Conservation (phyloP, 2,888 invertebrate species). For the Drosophila bunnanda region DNA sequence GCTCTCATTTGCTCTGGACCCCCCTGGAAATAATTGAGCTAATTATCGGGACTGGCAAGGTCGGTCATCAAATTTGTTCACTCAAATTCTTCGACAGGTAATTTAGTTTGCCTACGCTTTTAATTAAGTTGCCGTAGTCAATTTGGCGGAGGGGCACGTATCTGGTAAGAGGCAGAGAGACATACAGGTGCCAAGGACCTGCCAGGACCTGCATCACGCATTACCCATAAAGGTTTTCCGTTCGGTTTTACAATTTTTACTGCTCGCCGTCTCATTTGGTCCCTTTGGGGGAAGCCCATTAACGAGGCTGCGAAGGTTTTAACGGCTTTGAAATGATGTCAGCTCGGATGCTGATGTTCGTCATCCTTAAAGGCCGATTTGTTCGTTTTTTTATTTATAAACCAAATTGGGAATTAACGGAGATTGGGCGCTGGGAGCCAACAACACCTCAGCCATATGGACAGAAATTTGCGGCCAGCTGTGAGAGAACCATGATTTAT, state of each 20-base stretch:
- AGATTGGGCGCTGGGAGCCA: slow-evolving; percentile 39
- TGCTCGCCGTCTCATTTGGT: slow-evolving; percentile 28
- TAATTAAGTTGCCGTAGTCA: slow-evolving; percentile 45
- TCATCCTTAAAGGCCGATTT: slow-evolving; percentile 46
- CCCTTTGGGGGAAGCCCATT: slow-evolving; percentile 35
- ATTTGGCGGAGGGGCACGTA: slow-evolving; percentile 30
- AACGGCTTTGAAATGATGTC: slow-evolving; percentile 52
- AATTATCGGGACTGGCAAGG: slow-evolving; percentile 42
- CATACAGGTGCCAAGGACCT: slow-evolving; percentile 30
- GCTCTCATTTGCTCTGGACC: slow-evolving; percentile 6
- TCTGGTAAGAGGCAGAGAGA: slow-evolving; percentile 4
- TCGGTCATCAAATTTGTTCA: slow-evolving; percentile 45
- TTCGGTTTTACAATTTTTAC: slow-evolving; percentile 51
- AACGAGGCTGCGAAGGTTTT: slow-evolving; percentile 34
- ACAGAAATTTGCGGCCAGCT: slow-evolving; percentile 32
- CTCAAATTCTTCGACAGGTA: slow-evolving; percentile 51
- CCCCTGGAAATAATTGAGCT: slow-evolving; percentile 29
- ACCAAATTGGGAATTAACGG: slow-evolving; percentile 54
- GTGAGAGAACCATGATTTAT: slow-evolving; percentile 39
- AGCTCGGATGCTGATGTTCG: slow-evolving; percentile 47
- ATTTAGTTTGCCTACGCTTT: slow-evolving; percentile 48
- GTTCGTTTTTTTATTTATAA: slow-evolving; percentile 50
- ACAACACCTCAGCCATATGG: slow-evolving; percentile 51
- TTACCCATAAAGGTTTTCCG: slow-evolving; percentile 40
- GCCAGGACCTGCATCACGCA: slow-evolving; percentile 35